phyloP scores from a whole-genome alignment of 1,140 invertebrate genomes.

The Danaus melanippus region DNA sequence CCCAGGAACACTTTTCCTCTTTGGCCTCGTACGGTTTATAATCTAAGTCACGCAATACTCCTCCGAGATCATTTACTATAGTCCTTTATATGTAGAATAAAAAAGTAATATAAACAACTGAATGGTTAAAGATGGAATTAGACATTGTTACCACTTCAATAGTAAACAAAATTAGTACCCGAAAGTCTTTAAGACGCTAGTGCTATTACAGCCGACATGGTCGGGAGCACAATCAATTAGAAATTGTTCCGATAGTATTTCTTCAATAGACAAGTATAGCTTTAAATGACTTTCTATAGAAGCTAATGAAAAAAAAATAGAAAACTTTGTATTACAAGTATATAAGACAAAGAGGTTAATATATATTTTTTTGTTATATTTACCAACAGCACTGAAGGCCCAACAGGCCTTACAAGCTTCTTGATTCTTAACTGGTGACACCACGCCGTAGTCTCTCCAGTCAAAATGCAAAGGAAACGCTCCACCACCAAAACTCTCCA shows the following conservation, averaged over 20 bases:
- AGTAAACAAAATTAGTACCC: slow-evolving; percentile 24
- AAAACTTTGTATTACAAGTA: background rate
- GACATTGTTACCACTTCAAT: too few relatives aligned
- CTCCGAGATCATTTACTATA: slow-evolving; percentile 29
- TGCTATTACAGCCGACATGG: slow-evolving; percentile 18
- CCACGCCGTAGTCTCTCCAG: slow-evolving; percentile 28
- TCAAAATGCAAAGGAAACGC: slow-evolving; percentile 24
- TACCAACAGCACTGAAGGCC: slow-evolving; percentile 42
- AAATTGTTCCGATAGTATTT: slow-evolving; percentile 36
- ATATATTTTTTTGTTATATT: slow-evolving; percentile 10
- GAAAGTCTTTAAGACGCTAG: slow-evolving; percentile 24
- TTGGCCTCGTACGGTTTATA: slow-evolving; percentile 24
- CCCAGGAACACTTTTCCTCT: slow-evolving; percentile 23
- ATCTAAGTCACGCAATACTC: slow-evolving; percentile 25
- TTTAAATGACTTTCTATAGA: slow-evolving; percentile 37
- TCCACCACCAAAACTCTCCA: background rate
- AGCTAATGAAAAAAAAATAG: slow-evolving; percentile 22
- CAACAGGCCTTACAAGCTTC: slow-evolving; percentile 30
- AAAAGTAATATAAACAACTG: too few relatives aligned
- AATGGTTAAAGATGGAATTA: too few relatives aligned
- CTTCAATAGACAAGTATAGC: slow-evolving; percentile 15
- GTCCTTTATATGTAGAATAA: slow-evolving; percentile 18
- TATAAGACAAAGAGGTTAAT: too few relatives aligned
- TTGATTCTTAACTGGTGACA: slow-evolving; percentile 39
- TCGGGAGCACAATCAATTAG: slow-evolving; percentile 35